These are phyloP conservation scores for Thymallus thymallus DNA, from an alignment of 2,113 vertebrate species.

Conservation along the genomic window DNA sequence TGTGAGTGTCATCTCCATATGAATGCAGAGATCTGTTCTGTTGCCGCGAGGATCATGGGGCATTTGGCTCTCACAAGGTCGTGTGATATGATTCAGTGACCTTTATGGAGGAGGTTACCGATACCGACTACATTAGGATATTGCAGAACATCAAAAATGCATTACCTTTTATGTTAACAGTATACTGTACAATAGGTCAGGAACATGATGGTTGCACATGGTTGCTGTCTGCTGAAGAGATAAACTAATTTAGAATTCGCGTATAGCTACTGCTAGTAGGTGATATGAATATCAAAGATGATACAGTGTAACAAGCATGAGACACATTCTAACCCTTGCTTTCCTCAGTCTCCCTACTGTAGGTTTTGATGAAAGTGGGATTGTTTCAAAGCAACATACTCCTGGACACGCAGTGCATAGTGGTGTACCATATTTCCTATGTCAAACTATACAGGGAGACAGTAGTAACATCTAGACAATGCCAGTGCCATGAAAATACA, in stretches of 20 bases:
- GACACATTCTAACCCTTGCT: background rate
- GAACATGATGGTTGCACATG: background rate
- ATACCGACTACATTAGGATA: too few relatives aligned
- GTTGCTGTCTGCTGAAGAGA: background rate
- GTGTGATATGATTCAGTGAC: background rate
- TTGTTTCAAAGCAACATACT: background rate
- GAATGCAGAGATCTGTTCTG: conserved; percentile 4
- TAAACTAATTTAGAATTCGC: background rate
- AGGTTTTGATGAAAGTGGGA: background rate
- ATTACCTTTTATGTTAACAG: background rate
- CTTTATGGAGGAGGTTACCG: background rate
- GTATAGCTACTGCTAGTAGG: background rate
- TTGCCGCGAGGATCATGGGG: background rate
- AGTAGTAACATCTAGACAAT: too few relatives aligned
- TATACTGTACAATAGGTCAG: background rate
- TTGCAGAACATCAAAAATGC: too few relatives aligned
- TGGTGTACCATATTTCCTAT: too few relatives aligned
- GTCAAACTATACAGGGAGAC: too few relatives aligned
- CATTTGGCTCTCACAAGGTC: background rate
- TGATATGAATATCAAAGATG: background rate
- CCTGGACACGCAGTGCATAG: too few relatives aligned
- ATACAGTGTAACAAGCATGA: background rate
- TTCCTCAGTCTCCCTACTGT: background rate
- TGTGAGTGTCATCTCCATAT: background rate
- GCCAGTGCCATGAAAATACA: too few relatives aligned